Conservation (phyloP, 2,888 invertebrate species). For the Perdita meconis region DNA sequence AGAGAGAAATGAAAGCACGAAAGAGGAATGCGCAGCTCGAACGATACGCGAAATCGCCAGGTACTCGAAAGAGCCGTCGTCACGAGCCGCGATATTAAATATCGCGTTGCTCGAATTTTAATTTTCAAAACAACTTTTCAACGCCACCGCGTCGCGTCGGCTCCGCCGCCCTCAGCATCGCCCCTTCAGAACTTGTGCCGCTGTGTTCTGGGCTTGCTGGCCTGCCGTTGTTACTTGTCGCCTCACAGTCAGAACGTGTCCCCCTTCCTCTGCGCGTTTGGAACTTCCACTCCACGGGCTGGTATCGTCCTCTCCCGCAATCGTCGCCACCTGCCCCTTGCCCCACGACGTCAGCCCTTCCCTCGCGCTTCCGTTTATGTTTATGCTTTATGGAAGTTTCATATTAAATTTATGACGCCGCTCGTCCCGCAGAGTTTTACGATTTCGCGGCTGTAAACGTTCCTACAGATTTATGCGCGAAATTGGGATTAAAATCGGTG, state of each 20-base stretch:
- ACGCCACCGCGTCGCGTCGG: constrained; percentile 26
- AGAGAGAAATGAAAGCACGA: neutral
- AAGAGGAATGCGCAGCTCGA: neutral
- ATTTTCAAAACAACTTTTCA: constrained; percentile 71
- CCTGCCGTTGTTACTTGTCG: constrained; percentile 73
- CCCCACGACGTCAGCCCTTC: constrained; percentile 12
- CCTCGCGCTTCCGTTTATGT: constrained; percentile 68
- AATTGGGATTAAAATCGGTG: constrained; percentile 76
- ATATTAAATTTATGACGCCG: constrained; percentile 80
- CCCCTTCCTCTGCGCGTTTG: constrained; percentile 28
- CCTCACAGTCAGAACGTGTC: constrained; percentile 35
- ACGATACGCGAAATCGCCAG: constrained; percentile 9
- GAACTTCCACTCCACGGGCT: constrained; percentile 18
- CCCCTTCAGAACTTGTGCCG: constrained; percentile 22
- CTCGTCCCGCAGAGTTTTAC: constrained; percentile 73
- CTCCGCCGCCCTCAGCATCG: constrained; percentile 14
- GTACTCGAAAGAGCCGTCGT: constrained; percentile 10
- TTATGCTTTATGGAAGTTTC: constrained; percentile 80
- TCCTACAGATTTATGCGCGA: constrained; percentile 72
- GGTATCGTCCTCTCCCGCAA: constrained; percentile 11
- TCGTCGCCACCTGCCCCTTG: neutral
- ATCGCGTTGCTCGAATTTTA: constrained; percentile 67
- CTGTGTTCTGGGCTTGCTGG: constrained; percentile 33
- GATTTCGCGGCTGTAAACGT: constrained; percentile 75
- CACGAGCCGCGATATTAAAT: constrained; percentile 60